phyloP scores from a whole-genome alignment of 2,888 invertebrate species.

The Sycophila texana region DNA sequence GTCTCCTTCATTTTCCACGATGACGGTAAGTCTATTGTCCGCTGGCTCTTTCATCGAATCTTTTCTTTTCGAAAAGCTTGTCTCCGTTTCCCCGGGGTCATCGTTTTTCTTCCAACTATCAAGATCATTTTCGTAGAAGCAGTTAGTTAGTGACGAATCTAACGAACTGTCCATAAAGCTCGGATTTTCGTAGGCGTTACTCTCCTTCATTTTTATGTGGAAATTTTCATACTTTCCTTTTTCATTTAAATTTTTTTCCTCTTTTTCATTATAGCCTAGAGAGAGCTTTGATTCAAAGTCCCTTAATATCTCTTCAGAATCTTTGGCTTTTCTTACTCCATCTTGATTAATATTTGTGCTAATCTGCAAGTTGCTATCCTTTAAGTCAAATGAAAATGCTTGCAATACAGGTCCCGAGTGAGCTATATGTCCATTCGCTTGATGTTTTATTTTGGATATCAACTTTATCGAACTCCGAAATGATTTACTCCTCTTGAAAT shows the following conservation, averaged over 20 bases:
- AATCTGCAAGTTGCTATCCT: background rate
- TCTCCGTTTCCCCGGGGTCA: background rate
- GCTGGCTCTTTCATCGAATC: background rate
- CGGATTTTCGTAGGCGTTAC: slow-evolving; percentile 71
- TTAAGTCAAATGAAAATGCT: too few relatives aligned
- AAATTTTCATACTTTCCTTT: slow-evolving; percentile 2
- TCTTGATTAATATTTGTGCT: background rate
- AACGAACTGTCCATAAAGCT: slow-evolving; percentile 70
- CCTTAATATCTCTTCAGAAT: slow-evolving; percentile 55
- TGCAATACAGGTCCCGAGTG: too few relatives aligned
- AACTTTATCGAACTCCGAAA: slow-evolving; percentile 71
- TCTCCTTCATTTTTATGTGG: slow-evolving; percentile 45
- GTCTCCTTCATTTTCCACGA: slow-evolving; percentile 21
- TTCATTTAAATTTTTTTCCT: slow-evolving; percentile 56
- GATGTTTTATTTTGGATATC: slow-evolving; percentile 70
- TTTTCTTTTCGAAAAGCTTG: too few relatives aligned
- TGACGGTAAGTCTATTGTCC: slow-evolving; percentile 29
- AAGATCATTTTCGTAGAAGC: slow-evolving; percentile 60
- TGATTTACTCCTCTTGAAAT: slow-evolving; percentile 70
- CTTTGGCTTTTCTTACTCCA: slow-evolving; percentile 19
- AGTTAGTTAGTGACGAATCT: slow-evolving; percentile 68
- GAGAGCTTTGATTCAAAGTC: slow-evolving; percentile 67
- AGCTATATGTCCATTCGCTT: slow-evolving; percentile 28
- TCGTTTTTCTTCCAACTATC: slow-evolving; percentile 20
- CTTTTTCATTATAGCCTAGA: slow-evolving; percentile 58